Percentiles rank a stretch among this genome's conserved stretches.
Evolutionary conservation across 2,888 invertebrate species (phyloP).

Genomic region (Clostera curtula): DNA sequence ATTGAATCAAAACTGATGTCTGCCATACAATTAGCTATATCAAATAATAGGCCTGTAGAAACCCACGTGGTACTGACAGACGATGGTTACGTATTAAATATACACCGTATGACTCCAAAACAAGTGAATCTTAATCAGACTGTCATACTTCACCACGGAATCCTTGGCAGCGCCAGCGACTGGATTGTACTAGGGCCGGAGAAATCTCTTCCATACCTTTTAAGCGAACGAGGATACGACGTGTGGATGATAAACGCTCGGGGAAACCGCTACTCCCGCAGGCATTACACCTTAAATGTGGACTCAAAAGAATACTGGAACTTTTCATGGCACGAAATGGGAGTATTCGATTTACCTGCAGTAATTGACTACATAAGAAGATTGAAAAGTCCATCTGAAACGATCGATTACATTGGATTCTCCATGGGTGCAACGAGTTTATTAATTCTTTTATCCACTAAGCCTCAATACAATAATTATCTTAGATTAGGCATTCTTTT

Average conservation of each 20-base stretch:
- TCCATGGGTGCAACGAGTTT: slow-evolving; percentile 56
- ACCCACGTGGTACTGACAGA: slow-evolving; percentile 41
- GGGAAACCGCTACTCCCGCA: slow-evolving; percentile 53
- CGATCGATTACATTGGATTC: slow-evolving; percentile 49
- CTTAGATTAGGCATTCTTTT: slow-evolving; percentile 44
- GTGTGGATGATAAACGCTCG: slow-evolving; percentile 75
- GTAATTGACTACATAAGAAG: slow-evolving; percentile 41
- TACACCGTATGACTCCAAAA: slow-evolving; percentile 47
- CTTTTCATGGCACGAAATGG: slow-evolving; percentile 56
- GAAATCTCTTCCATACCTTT: slow-evolving; percentile 48
- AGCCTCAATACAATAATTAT: slow-evolving; percentile 38
- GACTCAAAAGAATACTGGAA: slow-evolving; percentile 40
- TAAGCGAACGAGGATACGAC: slow-evolving; percentile 74
- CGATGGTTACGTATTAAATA: slow-evolving; percentile 48
- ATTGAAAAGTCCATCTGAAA: slow-evolving; percentile 26
- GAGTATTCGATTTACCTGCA: slow-evolving; percentile 45
- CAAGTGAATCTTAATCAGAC: too few relatives aligned
- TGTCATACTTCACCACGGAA: slow-evolving; percentile 48
- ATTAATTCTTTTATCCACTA: slow-evolving; percentile 40
- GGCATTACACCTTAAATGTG: slow-evolving; percentile 28
- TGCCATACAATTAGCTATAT: slow-evolving; percentile 37
- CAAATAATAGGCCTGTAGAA: slow-evolving; percentile 43
- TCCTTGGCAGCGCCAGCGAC: slow-evolving; percentile 55
- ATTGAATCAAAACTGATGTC: slow-evolving; percentile 35
- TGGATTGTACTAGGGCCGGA: slow-evolving; percentile 52